Conservation (phyloP, 2,113 vertebrate genomes). For the Oreamnos americanus region DNA sequence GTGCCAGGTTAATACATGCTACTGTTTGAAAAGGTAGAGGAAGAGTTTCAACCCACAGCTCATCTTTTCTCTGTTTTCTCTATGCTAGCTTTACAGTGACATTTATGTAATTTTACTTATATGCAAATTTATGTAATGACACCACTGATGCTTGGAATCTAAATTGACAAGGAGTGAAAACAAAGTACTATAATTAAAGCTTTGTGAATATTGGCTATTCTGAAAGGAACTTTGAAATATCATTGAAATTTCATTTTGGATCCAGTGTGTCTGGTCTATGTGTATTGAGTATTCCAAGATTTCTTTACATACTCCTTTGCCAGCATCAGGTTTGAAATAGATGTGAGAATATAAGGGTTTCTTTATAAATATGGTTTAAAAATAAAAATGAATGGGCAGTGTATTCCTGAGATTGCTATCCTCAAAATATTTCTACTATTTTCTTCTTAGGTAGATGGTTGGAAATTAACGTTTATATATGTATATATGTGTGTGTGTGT, state of each 20-base stretch:
- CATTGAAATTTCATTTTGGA: slow-evolving; percentile 48
- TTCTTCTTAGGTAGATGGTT: neutral
- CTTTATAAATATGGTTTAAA: neutral
- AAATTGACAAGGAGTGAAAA: slow-evolving; percentile 58
- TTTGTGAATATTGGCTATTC: slow-evolving; percentile 45
- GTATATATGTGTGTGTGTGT: rapidly evolving
- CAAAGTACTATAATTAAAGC: slow-evolving; percentile 22
- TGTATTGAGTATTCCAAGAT: neutral
- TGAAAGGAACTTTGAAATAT: slow-evolving; percentile 64
- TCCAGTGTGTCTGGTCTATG: neutral
- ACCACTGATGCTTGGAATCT: slow-evolving; percentile 53
- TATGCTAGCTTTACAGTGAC: slow-evolving; percentile 62
- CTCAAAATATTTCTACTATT: neutral
- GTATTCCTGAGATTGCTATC: neutral
- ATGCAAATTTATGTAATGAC: slow-evolving; percentile 75
- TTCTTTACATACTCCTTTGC: slow-evolving; percentile 17
- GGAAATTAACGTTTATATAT: neutral
- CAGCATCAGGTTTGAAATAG: neutral
- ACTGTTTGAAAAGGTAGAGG: slow-evolving; percentile 52
- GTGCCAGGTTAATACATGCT: slow-evolving; percentile 55
- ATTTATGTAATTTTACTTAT: slow-evolving; percentile 73
- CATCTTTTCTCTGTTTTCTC: slow-evolving; percentile 53
- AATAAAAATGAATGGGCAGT: neutral
- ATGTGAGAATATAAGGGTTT: neutral
- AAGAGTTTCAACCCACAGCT: slow-evolving; percentile 63